Evolutionary conservation across 1,140 invertebrate species (phyloP), one percentile per base, ranked within the genome.

Genomic region (Macrotrachela quadricornifera): DNA sequence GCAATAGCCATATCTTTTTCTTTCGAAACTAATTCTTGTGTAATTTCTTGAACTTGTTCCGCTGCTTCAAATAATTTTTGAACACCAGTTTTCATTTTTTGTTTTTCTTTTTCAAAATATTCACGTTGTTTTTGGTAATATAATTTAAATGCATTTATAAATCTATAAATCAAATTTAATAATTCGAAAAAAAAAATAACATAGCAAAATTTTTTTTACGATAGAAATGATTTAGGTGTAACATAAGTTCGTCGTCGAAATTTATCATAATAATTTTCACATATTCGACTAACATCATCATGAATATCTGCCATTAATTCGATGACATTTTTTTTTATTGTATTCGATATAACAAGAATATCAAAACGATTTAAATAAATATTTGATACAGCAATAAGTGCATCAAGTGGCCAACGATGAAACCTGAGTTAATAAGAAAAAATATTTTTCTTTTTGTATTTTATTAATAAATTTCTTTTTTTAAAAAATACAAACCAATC

Each of bases 41-140:
- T 90, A 37, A 95, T 71, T 46, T 84, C 75, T 63, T 84, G 80
- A 10, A 95, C 87, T 6, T 85, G 85, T 63, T 80, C 78, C 6
- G 85, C 85, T 12, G 90, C 90, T 73, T 95, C 88, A 56, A 86
- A 81, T 40, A 95, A 72, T 72, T 94, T 94, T 59, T 85, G 62
- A 80, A 87, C 71, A 42, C 41, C 41, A 4, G 21, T 30, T 30
- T 30, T 30, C 21, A 30, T 30, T 30, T 30, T 30, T 8, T 30
- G 21, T 8, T 30, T 30, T 30, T 30, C 21, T 30, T 30, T 30
- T 4, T 30, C 21, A 8, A 30, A 30, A 30, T 30, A 30, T 30
- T 30, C 21, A 30, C 21, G 21, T 30, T 30, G 21, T 30, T 30
- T 30, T 30, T 30, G 21, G 8, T 30, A 30, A 8, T 30, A 30